These are phyloP conservation scores for Eugnorisma glareosa DNA, from an alignment of 2,888 invertebrate genomes.

Conservation along the genomic window DNA sequence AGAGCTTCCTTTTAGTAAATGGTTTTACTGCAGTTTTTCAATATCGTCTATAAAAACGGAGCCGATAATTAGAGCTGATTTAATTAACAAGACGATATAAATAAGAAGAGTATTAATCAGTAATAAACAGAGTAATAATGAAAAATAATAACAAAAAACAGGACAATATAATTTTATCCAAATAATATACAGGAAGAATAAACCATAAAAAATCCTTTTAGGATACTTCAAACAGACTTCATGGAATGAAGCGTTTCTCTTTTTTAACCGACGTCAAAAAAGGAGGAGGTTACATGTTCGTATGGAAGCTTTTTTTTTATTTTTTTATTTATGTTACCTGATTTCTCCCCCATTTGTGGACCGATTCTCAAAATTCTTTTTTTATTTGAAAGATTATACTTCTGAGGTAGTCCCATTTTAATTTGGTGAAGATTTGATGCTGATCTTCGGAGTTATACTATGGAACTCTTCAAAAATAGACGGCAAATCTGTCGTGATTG, in stretches of 20 bases:
- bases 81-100: constrained; percentile 22
- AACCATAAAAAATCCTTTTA: background rate
- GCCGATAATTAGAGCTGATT: constrained; percentile 30
- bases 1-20: constrained; percentile 53
- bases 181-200: background rate
- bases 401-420: too few species aligned
- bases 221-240: background rate
- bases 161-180: background rate
- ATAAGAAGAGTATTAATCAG: constrained; percentile 4
- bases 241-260: background rate
- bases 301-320: too few species aligned
- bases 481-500: too few species aligned
- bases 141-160: constrained; percentile 2
- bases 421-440: too few species aligned
- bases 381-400: too few species aligned
- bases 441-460: too few species aligned
- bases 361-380: too few species aligned
- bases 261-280: too few species aligned
- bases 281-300: too few species aligned
- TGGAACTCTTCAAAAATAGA: too few species aligned
- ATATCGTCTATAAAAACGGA: constrained; percentile 18
- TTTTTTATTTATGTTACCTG: too few species aligned
- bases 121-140: constrained; percentile 5
- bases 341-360: too few species aligned
- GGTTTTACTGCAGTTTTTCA: constrained; percentile 31